Evolutionary conservation across 2,113 vertebrate genomes (phyloP).

Genomic region (Heterotilapia buettikoferi): DNA sequence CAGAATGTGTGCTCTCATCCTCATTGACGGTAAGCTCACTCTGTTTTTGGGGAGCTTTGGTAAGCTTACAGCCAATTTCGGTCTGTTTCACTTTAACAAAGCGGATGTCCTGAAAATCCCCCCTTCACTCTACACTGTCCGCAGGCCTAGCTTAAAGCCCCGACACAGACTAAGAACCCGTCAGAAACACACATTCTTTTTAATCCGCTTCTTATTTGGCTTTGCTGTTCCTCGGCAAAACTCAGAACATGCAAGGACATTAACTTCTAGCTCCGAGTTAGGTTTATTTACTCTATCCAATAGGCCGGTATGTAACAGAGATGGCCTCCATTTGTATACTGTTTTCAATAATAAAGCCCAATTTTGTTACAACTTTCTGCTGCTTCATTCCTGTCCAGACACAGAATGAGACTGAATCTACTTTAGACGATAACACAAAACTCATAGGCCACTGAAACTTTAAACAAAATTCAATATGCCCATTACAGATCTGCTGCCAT

Average conservation of each 20-base stretch:
- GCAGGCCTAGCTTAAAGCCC: constrained; percentile 30
- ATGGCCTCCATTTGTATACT: background rate
- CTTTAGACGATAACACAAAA: constrained; percentile 5
- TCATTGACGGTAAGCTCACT: constrained; percentile 1
- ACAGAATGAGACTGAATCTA: background rate
- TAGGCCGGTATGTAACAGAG: background rate
- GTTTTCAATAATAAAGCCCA: background rate
- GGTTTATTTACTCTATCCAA: constrained; percentile 8
- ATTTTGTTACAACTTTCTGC: background rate
- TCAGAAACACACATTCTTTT: constrained; percentile 32
- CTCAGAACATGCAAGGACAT: constrained; percentile 23
- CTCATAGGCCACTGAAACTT: background rate
- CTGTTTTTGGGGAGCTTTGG: constrained; percentile 27
- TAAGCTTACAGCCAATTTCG: constrained; percentile 33
- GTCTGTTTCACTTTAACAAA: constrained; percentile 44
- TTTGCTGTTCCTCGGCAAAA: constrained; percentile 20
- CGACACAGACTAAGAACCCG: constrained; percentile 30
- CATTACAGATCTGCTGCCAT: background rate
- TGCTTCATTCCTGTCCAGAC: background rate
- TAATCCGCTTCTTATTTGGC: constrained; percentile 41
- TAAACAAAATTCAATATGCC: constrained; percentile 2
- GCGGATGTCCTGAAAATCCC: constrained; percentile 41
- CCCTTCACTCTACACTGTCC: constrained; percentile 14
- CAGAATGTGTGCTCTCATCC: background rate
- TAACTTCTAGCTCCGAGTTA: constrained; percentile 2